Evolutionary conservation across 2,797 vertebrate genomes (phyloP), one percentile per base, ranked within the genome.

Genomic region (Adelosebastes latens): DNA sequence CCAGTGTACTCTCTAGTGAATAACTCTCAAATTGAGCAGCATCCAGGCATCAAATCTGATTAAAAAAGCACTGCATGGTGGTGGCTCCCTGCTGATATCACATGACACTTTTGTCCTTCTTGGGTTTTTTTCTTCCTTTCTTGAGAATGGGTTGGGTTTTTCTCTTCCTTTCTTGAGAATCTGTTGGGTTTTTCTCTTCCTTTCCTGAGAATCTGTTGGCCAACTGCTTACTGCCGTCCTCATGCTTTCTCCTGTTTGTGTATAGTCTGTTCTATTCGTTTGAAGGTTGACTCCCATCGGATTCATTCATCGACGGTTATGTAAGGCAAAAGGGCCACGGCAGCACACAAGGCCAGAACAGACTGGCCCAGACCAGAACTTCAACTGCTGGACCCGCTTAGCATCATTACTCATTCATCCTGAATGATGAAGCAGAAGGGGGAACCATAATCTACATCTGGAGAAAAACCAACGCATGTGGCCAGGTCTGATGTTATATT

Each of bases 381-480:
- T 71, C 52, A 56, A 22, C 60, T 67, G 5, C 65, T 78, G 74
- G 61, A 64, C 46, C 65, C 4, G 6, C 22, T 80, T 20, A 62
- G 34, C 73, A 60, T 84, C 81, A 72, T 87, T 65, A 84, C 52
- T 82, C 59, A 55, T 25, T 73, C 52, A 18, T 52, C 36, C 66
- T 79, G 80, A 82, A 78, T 70, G 46, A 75, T 86, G 72, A 78
- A 78, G 80, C 56, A 32, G 55, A 70, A 76, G 9, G 31, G 36
- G 59, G 34, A 76, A 62, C 39, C 31, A 67, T 69, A 56, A 56
- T 71, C 52, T 46, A 22, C 67, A 78, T 72, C 71, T 79, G 81
- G 82, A 88, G 60, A 71, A 25, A 32, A 62, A 63, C 55, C 65
- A 80, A 79, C 31, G 53, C 25, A 25, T 69, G 25, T n/a, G 42